Percentiles rank a stretch among this genome's conserved stretches.
phyloP scores from a whole-genome alignment of 2,888 invertebrate species.

The Entomobrya proxima region DNA sequence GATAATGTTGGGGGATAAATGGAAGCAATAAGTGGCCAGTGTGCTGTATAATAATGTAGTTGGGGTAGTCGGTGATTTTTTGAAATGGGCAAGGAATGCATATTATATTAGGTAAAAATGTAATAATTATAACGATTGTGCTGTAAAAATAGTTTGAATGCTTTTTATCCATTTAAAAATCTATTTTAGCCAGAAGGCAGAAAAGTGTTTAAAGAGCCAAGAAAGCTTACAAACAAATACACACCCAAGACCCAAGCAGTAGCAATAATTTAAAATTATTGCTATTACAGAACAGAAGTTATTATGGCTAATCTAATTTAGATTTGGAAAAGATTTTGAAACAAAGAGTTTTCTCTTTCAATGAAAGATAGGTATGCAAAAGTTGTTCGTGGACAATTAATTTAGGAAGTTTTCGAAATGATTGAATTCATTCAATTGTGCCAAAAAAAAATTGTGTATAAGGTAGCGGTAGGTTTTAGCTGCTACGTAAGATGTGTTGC shows the following conservation, averaged over 20 bases:
- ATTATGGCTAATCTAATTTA: not conserved
- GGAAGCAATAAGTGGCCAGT: too few relatives aligned
- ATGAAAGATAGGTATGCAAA: not conserved
- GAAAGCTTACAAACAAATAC: not conserved
- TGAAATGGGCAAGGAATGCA: too few relatives aligned
- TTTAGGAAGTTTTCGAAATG: not conserved
- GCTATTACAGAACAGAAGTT: not conserved
- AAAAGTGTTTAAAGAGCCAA: conserved; percentile 23
- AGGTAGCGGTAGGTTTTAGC: too few relatives aligned
- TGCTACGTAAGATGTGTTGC: too few relatives aligned
- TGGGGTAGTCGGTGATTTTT: too few relatives aligned
- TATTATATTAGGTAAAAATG: too few relatives aligned
- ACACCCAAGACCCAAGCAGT: not conserved
- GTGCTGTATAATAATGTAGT: too few relatives aligned
- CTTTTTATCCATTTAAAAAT: too few relatives aligned
- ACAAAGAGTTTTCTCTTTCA: conserved; percentile 33
- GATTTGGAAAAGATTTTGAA: not conserved
- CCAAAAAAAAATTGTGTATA: too few relatives aligned
- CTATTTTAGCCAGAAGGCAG: not conserved
- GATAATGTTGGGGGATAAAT: too few relatives aligned
- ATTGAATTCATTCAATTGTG: too few relatives aligned
- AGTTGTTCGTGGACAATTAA: not conserved
- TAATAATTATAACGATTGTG: not conserved
- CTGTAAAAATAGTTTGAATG: not conserved
- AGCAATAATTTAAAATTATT: not conserved